phyloP scores from a whole-genome alignment of 2,888 invertebrate species.

The Gryllus longicercus region DNA sequence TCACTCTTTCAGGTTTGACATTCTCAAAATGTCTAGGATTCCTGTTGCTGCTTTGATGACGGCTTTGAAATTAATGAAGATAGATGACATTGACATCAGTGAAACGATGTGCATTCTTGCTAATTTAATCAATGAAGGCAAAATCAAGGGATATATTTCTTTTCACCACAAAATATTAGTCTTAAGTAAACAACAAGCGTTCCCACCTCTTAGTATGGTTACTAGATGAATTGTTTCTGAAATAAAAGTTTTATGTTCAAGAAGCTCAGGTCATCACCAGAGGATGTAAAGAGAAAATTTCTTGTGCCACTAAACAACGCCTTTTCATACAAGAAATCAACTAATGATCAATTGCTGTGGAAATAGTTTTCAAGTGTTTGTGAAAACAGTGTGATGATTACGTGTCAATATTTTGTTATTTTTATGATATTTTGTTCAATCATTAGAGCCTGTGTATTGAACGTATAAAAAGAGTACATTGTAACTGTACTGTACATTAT shows the following conservation, averaged over 20 bases:
- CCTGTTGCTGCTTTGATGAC: slow-evolving; percentile 79
- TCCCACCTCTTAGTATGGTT: slow-evolving; percentile 57
- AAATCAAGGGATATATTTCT: slow-evolving; percentile 97
- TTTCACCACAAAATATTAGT: slow-evolving; percentile 96
- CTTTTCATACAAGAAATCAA: too few relatives aligned
- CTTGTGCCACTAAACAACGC: too few relatives aligned
- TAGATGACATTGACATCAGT: slow-evolving; percentile 83
- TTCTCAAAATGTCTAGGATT: slow-evolving; percentile 79
- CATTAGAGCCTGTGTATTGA: too few relatives aligned
- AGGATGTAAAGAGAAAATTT: too few relatives aligned
- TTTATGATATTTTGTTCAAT: too few relatives aligned
- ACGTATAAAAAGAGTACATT: too few relatives aligned
- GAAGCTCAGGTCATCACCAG: too few relatives aligned
- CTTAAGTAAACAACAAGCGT: slow-evolving; percentile 95
- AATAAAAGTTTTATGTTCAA: neutral
- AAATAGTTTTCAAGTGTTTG: too few relatives aligned
- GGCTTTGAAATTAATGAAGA: slow-evolving; percentile 76
- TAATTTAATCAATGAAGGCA: slow-evolving; percentile 93
- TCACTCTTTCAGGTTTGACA: slow-evolving; percentile 52
- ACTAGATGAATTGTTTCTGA: neutral
- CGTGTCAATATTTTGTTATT: too few relatives aligned
- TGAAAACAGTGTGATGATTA: too few relatives aligned
- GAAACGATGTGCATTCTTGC: slow-evolving; percentile 96
- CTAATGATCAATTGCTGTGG: too few relatives aligned
- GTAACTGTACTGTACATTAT: too few relatives aligned